Conservation (phyloP, 2,113 vertebrate species). For the Ammodytes dubius region DNA sequence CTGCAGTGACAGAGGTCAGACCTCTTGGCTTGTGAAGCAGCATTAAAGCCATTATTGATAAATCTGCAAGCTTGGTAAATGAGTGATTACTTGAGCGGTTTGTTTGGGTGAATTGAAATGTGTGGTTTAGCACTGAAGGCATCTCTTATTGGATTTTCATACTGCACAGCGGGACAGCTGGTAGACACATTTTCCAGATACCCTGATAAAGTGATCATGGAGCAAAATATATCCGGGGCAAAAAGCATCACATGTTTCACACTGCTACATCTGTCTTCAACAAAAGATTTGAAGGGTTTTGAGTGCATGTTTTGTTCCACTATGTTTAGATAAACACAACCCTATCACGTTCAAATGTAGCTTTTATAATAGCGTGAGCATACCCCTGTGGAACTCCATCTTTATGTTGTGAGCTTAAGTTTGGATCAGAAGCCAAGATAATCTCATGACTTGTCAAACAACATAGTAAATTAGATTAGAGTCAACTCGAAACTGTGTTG, state of each 20-base stretch:
- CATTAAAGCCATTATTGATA: conserved; percentile 75
- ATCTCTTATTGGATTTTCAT: conserved; percentile 66
- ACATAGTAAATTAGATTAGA: background rate
- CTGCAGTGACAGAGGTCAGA: conserved; percentile 70
- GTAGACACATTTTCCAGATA: conserved; percentile 52
- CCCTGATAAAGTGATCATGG: conserved; percentile 44
- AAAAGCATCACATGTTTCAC: conserved; percentile 5
- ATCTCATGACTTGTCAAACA: background rate
- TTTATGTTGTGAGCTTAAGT: background rate
- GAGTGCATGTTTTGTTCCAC: background rate
- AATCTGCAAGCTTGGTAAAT: conserved; percentile 72
- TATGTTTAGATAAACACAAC: background rate
- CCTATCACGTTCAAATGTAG: background rate
- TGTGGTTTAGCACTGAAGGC: conserved; percentile 57
- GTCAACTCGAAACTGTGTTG: background rate
- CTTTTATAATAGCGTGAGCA: background rate
- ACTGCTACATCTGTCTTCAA: conserved; percentile 1
- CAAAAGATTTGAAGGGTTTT: conserved; percentile 20
- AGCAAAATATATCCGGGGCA: conserved; percentile 23
- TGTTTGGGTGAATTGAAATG: conserved; percentile 69
- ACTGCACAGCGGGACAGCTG: conserved; percentile 34
- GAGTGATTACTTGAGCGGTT: conserved; percentile 57
- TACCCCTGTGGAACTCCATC: background rate
- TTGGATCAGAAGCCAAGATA: conserved; percentile 1
- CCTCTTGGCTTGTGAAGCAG: conserved; percentile 49